Evolutionary conservation across 2,113 vertebrate species (phyloP), one percentile per base, ranked within the genome.

Genomic region (Circaetus cinerascens): DNA sequence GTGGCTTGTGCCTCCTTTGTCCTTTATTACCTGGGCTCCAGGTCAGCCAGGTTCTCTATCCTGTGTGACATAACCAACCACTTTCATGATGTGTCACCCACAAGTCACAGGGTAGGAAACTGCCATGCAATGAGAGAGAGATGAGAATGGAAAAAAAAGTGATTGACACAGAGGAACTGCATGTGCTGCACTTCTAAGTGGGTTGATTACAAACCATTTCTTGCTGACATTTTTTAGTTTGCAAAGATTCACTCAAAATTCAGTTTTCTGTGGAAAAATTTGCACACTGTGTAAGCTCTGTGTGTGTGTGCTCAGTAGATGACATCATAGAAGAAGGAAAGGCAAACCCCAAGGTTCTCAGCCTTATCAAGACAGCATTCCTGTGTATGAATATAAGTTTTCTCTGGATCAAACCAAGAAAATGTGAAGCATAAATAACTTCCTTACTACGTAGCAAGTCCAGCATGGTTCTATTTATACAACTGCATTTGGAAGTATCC

Each of bases 381-480:
- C 18, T 76, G 8, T 59, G 19, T 27, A 41, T 27, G 14, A 26
- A 40, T 25, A 7, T 43, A 53, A 50, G 36, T 40, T 73, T 82
- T 80, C n/a, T 90, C 81, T 86, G 84, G 89, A 63, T 59, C n/a
- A 69, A 62, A 76, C n/a, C 9, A 73, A 85, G 79, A 94, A 88
- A 91, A 79, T 3, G 23, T 67, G 66, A 83, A 69, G 55, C 74
- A 77, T 53, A 82, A 86, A 69, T 62, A 94, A 77, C 67, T 94
- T 94, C 74, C 89, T 95, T 1, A 0, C 93, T 68, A 50, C 30
- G 1, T 26, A 83, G 60, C 66, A 88, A 87, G 53, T 74, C 45
- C 89, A 83, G 48, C 38, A n/a, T 2, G 3, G 36, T 80, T 90
- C 86, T 97, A 87, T 96, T 94, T 96, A 83, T 96, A 85, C 27